These are phyloP conservation scores for Ceyx melanurus DNA, from an alignment of 2,113 vertebrate genomes.

Conservation along the genomic window DNA sequence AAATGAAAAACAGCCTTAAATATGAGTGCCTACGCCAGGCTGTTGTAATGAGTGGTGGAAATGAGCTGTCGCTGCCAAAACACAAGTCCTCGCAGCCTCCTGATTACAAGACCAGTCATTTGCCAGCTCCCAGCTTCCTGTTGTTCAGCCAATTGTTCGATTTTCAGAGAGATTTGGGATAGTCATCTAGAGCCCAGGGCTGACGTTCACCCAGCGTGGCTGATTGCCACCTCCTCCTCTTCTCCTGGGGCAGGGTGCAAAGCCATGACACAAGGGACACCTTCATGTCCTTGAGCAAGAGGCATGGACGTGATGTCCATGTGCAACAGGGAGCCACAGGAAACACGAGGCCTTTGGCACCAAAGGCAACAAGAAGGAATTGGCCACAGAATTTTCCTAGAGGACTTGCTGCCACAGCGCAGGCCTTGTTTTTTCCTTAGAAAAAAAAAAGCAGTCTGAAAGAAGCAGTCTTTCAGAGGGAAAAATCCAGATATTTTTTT, in stretches of 20 bases:
- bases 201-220: not conserved
- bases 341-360: not conserved
- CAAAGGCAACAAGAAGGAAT: not conserved
- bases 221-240: not conserved
- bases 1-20: not conserved
- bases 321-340: not conserved
- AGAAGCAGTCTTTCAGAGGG: not conserved
- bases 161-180: constrained; percentile 45
- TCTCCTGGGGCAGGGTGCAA: not conserved
- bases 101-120: constrained; percentile 30
- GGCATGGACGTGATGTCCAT: not conserved
- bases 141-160: constrained; percentile 49
- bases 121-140: constrained; percentile 46
- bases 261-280: not conserved
- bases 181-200: not conserved
- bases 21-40: not conserved
- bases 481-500: not conserved
- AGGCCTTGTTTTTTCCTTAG: not conserved
- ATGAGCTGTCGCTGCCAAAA: constrained; percentile 49
- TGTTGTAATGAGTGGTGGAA: constrained; percentile 39
- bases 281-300: not conserved
- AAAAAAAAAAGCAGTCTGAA: not conserved
- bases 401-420: not conserved
- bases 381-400: not conserved
- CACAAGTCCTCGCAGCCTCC: not conserved